Conservation (phyloP, 2,888 invertebrate species). For the Temnothorax rugatulus region DNA sequence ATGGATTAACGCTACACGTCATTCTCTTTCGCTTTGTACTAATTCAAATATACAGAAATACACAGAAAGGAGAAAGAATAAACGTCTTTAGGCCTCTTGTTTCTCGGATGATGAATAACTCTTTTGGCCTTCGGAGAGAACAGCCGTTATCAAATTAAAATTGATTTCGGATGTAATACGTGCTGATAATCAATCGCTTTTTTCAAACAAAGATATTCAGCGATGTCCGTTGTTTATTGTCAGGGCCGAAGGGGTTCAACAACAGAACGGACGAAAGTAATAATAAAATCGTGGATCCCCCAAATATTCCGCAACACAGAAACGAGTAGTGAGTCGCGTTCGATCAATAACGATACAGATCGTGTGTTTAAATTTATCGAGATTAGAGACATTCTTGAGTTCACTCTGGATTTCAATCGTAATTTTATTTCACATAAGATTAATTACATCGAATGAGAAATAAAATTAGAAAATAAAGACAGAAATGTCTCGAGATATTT, state of each 20-base stretch:
- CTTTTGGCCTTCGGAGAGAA: constrained; percentile 12
- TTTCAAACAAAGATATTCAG: constrained; percentile 2
- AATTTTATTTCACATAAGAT: neutral
- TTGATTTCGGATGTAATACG: neutral
- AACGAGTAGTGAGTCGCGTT: constrained; percentile 21
- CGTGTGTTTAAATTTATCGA: neutral
- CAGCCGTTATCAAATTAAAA: neutral
- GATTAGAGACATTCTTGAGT: neutral
- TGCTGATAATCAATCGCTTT: neutral
- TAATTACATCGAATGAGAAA: neutral
- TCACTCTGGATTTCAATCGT: neutral
- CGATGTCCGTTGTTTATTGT: neutral
- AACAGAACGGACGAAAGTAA: neutral
- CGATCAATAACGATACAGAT: neutral
- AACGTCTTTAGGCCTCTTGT: neutral
- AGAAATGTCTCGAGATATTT: neutral
- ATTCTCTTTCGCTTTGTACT: constrained; percentile 35
- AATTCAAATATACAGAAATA: constrained; percentile 15
- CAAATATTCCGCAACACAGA: constrained; percentile 3
- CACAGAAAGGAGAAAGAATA: neutral
- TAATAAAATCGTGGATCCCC: constrained; percentile 2
- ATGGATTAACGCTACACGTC: constrained; percentile 21
- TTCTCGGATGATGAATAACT: neutral
- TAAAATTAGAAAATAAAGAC: neutral
- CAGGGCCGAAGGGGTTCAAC: neutral